Conservation (phyloP, 2,888 invertebrate genomes). For the Orchesella flavescens region DNA sequence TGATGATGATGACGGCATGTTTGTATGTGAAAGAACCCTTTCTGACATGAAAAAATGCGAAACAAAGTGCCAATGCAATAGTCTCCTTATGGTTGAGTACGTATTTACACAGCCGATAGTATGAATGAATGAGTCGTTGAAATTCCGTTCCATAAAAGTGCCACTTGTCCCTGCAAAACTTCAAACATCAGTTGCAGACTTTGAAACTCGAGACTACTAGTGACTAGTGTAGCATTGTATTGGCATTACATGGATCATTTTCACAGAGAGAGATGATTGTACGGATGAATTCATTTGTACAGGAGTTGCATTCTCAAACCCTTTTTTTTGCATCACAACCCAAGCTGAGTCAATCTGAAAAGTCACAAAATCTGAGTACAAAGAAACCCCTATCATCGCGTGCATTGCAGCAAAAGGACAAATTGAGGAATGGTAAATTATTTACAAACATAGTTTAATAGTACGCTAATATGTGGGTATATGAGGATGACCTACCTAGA, state of each 20-base stretch:
- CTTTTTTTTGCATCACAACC: background rate
- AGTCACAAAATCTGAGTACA: too few species aligned
- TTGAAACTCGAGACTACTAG: background rate
- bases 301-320: background rate
- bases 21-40: background rate
- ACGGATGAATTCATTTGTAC: constrained; percentile 16
- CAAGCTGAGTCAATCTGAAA: background rate
- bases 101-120: too few species aligned
- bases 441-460: background rate
- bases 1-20: background rate
- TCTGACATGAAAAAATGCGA: background rate
- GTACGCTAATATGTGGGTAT: background rate
- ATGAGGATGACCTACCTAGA: constrained; percentile 25
- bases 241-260: constrained; percentile 9
- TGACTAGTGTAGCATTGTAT: background rate
- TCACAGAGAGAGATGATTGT: constrained; percentile 5
- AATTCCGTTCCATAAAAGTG: background rate
- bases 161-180: background rate
- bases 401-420: background rate
- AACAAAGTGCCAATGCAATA: background rate
- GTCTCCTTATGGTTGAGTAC: too few species aligned
- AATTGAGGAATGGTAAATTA: constrained; percentile 4
- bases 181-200: too few species aligned
- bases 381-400: background rate
- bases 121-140: too few species aligned